Evolutionary conservation across 2,888 invertebrate genomes (phyloP), one percentile per base, ranked within the genome.

Genomic region (Protodeltote pygarga): DNA sequence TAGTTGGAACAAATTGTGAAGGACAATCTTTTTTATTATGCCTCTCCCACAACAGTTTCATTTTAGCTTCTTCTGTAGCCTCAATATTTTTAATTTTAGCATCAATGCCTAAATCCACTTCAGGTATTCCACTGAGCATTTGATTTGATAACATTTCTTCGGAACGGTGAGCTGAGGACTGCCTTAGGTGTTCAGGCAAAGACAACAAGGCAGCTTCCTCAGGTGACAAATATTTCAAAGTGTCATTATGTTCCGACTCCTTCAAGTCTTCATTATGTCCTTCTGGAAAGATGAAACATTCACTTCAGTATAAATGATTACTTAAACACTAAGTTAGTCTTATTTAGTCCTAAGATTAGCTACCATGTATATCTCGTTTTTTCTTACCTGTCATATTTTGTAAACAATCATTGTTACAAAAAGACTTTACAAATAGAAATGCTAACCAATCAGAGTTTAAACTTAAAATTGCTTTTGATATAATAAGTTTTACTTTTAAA

Each of bases 81-180:
- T 99, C 98, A 67, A 99, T 99, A 83, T 99, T 99, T 77, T 95
- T 96, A 57, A 99, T 99, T 92, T 99, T 99, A 0, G 98, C 98
- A 76, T 99, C 98, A 69, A 99, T 98, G n/a, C 99, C 99, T 38
- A 99, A 93, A 89, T 99, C 99, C 0, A 99, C 98, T 93, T 99
- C 99, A 0, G 99, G 99, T 64, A 99, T 99, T 21, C 99, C 99
- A 78, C 98, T 99, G 3, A 99, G 93, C 99, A 99, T 99, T 93
- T 99, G 99, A 93, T 99, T 99, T 2, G 99, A 99, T 72, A 99
- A 94, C 98, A 99, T 99, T 92, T 99, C 99, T 85, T 99, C 99
- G 1, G 97, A 98, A 77, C 96, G 79, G 41, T 97, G 96, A 0
- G 96, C 94, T 0, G 97, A 96, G 1, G 97, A 97, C 47, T 96